A percentile compares a stretch with the other conserved stretches of the same genome.
Evolutionary conservation across 2,888 invertebrate species (phyloP).

Genomic region (Sphaeridia pumilis): DNA sequence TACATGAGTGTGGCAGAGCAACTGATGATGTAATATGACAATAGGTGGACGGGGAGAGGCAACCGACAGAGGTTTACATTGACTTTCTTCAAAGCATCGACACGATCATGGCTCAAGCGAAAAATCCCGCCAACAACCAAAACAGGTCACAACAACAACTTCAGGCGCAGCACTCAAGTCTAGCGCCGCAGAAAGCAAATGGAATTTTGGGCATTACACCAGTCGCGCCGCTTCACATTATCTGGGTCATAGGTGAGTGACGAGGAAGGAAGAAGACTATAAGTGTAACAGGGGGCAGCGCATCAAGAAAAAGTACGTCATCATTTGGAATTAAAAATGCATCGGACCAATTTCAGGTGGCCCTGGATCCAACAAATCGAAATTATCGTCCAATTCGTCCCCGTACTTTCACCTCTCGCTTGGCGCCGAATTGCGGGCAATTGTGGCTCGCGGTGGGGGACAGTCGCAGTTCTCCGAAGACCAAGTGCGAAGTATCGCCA

Average conservation of each 20-base stretch:
- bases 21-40: neutral
- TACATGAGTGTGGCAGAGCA: neutral
- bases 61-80: constrained; percentile 72
- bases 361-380: constrained; percentile 81
- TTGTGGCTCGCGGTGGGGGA: constrained; percentile 53
- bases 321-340: too few relatives aligned
- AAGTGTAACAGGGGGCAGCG: too few relatives aligned
- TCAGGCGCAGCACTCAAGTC: neutral
- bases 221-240: constrained; percentile 37
- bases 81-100: constrained; percentile 70
- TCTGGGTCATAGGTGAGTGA: constrained; percentile 45
- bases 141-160: neutral
- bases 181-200: constrained; percentile 3
- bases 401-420: constrained; percentile 50
- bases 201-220: constrained; percentile 38
- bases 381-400: constrained; percentile 51
- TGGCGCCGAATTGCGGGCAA: constrained; percentile 63
- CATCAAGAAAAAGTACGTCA: too few relatives aligned
- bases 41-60: constrained; percentile 76
- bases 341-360: constrained; percentile 50
- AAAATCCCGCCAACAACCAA: constrained; percentile 24
- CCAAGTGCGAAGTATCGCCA: constrained; percentile 42
- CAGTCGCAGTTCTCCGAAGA: constrained; percentile 46
- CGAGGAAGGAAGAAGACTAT: neutral
- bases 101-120: constrained; percentile 50